Conservation (phyloP, 1,140 invertebrate genomes). For the Nebria ingens region DNA sequence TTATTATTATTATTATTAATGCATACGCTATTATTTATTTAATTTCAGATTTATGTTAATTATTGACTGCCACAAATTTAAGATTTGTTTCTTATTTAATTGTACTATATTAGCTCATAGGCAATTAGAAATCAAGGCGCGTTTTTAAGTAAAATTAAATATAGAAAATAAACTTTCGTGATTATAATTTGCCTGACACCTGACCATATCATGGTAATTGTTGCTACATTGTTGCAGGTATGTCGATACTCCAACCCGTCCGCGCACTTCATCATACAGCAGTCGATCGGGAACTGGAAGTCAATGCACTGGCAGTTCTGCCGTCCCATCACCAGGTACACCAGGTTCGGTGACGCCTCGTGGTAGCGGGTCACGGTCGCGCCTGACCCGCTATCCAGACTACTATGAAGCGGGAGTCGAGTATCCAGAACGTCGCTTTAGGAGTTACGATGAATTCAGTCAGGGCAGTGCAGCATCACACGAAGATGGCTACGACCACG, state of each 20-base stretch:
- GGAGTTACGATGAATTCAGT: constrained; percentile 52
- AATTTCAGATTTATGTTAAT: too few species aligned
- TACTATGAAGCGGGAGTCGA: constrained; percentile 30
- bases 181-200: not conserved
- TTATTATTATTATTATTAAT: too few species aligned
- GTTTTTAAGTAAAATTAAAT: too few species aligned
- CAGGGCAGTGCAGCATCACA: constrained; percentile 51
- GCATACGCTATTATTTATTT: too few species aligned
- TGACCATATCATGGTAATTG: not conserved
- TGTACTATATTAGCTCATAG: too few species aligned
- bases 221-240: constrained; percentile 23
- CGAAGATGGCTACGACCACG: constrained; percentile 45
- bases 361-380: constrained; percentile 25
- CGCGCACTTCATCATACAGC: constrained; percentile 42
- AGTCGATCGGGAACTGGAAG: constrained; percentile 24
- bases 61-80: too few species aligned
- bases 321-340: constrained; percentile 30
- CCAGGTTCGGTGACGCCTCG: constrained; percentile 27
- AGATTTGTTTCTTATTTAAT: too few species aligned
- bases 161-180: not conserved
- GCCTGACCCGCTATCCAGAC: constrained; percentile 29
- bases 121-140: too few species aligned
- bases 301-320: constrained; percentile 18
- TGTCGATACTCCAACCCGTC: constrained; percentile 35
- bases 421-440: constrained; percentile 37